Evolutionary conservation across 2,888 invertebrate species (phyloP).

Genomic region (Drosophila parthenogenetica): DNA sequence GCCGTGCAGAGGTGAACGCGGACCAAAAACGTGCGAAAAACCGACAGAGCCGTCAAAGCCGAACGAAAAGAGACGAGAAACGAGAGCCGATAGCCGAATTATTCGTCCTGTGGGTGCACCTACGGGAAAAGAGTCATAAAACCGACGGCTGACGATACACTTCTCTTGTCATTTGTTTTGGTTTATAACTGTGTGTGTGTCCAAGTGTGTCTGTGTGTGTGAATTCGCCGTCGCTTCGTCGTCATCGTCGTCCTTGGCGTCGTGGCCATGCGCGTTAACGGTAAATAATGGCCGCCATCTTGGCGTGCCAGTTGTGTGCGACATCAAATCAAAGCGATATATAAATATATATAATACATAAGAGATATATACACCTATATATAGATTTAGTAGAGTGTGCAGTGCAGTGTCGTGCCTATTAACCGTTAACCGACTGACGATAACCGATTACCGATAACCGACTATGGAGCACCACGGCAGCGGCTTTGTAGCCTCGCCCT

Average conservation of each 20-base stretch:
- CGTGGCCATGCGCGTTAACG: conserved; percentile 79
- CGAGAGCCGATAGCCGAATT: background rate
- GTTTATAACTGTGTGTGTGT: background rate
- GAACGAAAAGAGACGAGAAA: background rate
- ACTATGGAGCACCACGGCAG: conserved; percentile 92
- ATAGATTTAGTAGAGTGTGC: conserved; percentile 24
- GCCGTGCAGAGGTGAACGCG: conserved; percentile 85
- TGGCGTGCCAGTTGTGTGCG: conserved; percentile 62
- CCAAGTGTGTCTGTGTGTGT: conserved; percentile 25
- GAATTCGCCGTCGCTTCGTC: conserved; percentile 59
- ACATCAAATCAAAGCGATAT: conserved; percentile 70
- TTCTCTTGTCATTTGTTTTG: conserved; percentile 33
- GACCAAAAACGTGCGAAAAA: conserved; percentile 80
- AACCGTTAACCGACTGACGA: conserved; percentile 13
- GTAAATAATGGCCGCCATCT: conserved; percentile 82
- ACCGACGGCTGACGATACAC: conserved; percentile 21
- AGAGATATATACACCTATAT: conserved; percentile 34
- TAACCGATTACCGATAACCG: conserved; percentile 6
- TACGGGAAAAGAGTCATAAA: conserved; percentile 7
- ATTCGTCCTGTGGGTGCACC: conserved; percentile 10
- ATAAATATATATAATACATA: conserved; percentile 39
- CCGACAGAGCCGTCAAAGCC: background rate
- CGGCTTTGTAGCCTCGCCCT: conserved; percentile 91
- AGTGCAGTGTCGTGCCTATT: conserved; percentile 13
- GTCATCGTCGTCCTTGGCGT: conserved; percentile 27